Evolutionary conservation across 2,797 vertebrate species (phyloP).

Genomic region (Artibeus jamaicensis): DNA sequence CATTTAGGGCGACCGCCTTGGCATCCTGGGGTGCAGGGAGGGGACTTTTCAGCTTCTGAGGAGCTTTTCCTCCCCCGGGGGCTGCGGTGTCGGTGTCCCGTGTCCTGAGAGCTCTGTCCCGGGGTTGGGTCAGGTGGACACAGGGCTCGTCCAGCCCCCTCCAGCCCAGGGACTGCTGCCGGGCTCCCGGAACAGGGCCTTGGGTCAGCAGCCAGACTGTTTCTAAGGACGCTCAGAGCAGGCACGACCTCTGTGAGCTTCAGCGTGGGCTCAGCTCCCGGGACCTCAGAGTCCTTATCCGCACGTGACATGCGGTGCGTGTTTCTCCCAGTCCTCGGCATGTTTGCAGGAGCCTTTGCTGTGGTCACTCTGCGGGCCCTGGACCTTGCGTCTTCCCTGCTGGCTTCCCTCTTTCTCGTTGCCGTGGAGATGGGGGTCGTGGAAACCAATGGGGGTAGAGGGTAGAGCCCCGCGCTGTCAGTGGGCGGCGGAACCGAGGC

Average conservation of each 20-base stretch:
- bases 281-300: background rate
- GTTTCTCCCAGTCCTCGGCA: background rate
- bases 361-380: accelerated
- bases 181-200: accelerated
- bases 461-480: too few species aligned
- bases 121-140: background rate
- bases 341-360: accelerated
- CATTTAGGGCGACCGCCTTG: background rate
- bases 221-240: background rate
- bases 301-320: accelerated
- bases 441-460: too few species aligned
- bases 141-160: background rate
- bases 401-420: accelerated
- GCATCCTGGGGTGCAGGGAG: background rate
- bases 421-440: background rate
- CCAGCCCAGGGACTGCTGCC: background rate
- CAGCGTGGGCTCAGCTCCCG: background rate
- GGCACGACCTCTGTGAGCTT: background rate
- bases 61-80: background rate
- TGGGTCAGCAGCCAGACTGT: accelerated
- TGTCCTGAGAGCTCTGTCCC: background rate
- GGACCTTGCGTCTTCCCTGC: accelerated
- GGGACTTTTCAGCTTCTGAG: background rate
- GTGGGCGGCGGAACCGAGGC: background rate
- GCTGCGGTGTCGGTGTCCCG: too few species aligned